Conservation (phyloP, 2,888 invertebrate species). For the Balanococcus diminutus region DNA sequence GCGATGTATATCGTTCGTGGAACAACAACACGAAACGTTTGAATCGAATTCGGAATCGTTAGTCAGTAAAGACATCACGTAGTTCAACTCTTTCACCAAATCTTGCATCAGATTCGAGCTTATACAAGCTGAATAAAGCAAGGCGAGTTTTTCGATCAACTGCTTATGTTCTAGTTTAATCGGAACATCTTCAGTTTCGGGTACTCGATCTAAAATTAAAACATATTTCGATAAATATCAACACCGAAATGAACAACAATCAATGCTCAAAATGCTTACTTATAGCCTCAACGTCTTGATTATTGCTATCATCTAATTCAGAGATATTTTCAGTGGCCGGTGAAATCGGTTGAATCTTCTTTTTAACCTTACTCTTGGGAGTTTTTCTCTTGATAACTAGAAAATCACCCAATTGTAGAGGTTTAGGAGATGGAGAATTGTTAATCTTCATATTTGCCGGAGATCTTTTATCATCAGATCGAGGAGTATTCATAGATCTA, state of each 20-base stretch:
- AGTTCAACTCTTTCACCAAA: constrained; percentile 46
- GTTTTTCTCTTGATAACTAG: constrained; percentile 32
- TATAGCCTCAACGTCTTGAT: neutral
- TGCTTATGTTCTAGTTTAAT: constrained; percentile 30
- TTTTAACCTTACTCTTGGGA: neutral
- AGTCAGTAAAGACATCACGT: constrained; percentile 41
- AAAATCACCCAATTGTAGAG: neutral
- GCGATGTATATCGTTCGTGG: neutral
- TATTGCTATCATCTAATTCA: neutral
- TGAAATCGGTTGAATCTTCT: neutral
- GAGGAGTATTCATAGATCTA: neutral
- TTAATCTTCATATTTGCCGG: neutral
- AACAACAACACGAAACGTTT: neutral
- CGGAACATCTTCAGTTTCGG: neutral
- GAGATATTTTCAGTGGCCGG: neutral
- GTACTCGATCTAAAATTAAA: neutral
- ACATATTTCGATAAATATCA: neutral
- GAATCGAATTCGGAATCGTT: neutral
- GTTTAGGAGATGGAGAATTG: constrained; percentile 7
- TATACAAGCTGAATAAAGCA: constrained; percentile 40
- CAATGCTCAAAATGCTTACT: neutral
- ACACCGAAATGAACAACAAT: neutral
- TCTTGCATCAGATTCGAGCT: constrained; percentile 33
- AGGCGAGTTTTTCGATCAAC: constrained; percentile 28
- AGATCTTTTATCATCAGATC: constrained; percentile 28